Base-by-base conservation (phyloP, 2,888 invertebrate genomes). In the Scaeva pyrastri region DNA sequence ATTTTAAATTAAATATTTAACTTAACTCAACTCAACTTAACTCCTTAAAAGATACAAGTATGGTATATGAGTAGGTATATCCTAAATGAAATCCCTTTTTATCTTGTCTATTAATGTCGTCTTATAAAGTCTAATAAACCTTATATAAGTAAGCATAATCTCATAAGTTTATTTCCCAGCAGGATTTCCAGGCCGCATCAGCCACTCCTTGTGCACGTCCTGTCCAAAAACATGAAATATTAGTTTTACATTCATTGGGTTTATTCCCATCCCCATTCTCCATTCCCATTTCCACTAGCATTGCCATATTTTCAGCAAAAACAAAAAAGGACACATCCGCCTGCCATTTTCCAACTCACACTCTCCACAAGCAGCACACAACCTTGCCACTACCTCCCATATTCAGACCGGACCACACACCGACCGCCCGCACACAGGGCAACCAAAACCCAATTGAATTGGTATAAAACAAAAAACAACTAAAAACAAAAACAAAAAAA, bases 101-200 rank as follows among this genome's bases (percentile, higher is more conserved):
- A 50, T 68, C 26, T 72, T 5, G 36, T 50, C 45, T 23, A 52
- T 77, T 56, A 39, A 41, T 48, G 56, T 16, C 14, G 41, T 70
- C 62, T 70, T 73, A 75, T 70, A 79, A 75, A 79, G 71, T 55
- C 78, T 55, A 82, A 78, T 5, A 74, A 71, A 74, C 75, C 71
- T 58, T 56, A 31, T 26, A 26, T 36, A 26, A 55, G 39, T 31
- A 48, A 45, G 60, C 74, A 74, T 83, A 78, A 83, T 74, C 78
- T 74, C 64, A 74, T 78, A 74, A 78, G 83, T 74, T 83, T 68
- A 84, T 64, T 66, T 66, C 79, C 58, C 75, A 78, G 70, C 79
- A 71, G 64, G 79, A 58, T 19, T 31, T 50, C 64, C 48, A 50
- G 66, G 50, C 36, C 66, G 36, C 31, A 50, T 58, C 14, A 50